Base-by-base conservation (phyloP, 1,140 invertebrate species). In the Trachelipus rathkii region DNA sequence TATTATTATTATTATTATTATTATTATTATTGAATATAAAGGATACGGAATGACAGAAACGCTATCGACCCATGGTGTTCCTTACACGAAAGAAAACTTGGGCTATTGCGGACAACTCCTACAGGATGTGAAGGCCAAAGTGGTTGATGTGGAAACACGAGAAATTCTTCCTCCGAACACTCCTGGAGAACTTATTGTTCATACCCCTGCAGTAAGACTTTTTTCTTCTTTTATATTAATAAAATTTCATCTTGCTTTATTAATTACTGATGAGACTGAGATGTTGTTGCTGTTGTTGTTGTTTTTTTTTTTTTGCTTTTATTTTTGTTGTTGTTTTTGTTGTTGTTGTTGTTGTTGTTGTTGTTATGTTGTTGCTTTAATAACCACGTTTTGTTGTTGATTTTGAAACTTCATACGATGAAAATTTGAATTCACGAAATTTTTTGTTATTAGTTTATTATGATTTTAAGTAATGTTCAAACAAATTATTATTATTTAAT, bases 51-150 rank as follows among this genome's bases (percentile, higher is more conserved):
- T 74, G 73, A 74, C 73, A 6, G 73, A 74, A 66, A 66, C 33
- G 5, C 50, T 74, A 6, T 19, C n/a, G 0, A 21, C 66, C 8
- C 50, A 33, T 21, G 13, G 45, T 33, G 53, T 50, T 7, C 73
- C 73, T 50, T n/a, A 43, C 15, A 21, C 21, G 15, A 11, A 66
- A n/a, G 44, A 74, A 33, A 44, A 46, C 8, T 2, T 74, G 9
- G 73, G 73, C 45, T 53, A 10, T 19, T 74, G 73, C n/a, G 73
- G 73, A 8, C 50, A 74, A n/a, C 50, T 74, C 11, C 11, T 74
- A n/a, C 73, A 44, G 21, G 53, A 74, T 50, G 66, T 74, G 5
- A 33, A 53, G 5, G 73, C 73, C 73, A 74, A 66, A 46, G 73
- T 74, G n/a, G 73, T 60, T 21, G 46, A 74, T 66, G 46, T 23